A percentile compares a stretch with the other conserved stretches of the same genome.
phyloP scores from a whole-genome alignment of 1,140 invertebrate genomes.

The Frieseomelitta varia region DNA sequence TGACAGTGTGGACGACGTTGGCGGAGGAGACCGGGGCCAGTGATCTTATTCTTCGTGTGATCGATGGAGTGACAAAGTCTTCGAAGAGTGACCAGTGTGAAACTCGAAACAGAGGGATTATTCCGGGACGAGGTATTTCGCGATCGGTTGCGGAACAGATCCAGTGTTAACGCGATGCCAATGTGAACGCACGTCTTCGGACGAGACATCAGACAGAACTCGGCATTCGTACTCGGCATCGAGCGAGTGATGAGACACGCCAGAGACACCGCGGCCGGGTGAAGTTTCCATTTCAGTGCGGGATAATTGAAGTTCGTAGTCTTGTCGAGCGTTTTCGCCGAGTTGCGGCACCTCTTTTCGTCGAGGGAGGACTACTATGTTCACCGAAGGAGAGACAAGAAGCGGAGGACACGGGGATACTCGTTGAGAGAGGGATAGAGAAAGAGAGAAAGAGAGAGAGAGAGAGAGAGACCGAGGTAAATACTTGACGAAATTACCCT shows the following conservation, averaged over 20 bases:
- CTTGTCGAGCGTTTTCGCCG: not conserved
- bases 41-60: not conserved
- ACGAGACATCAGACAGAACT: conserved; percentile 13
- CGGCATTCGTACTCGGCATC: not conserved
- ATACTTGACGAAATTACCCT: not conserved
- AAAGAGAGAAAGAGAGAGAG: not conserved
- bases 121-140: not conserved
- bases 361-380: conserved; percentile 47
- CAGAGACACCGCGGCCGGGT: not conserved
- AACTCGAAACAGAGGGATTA: not conserved
- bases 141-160: not conserved
- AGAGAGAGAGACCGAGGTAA: conserved; percentile 52
- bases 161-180: not conserved
- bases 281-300: too few relatives aligned
- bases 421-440: conserved; percentile 30
- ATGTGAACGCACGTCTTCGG: not conserved
- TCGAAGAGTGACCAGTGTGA: not conserved
- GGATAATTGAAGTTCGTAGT: not conserved
- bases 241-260: conserved; percentile 40
- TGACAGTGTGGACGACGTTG: conserved; percentile 27
- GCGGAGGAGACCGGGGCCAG: not conserved
- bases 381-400: conserved; percentile 31
- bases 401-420: conserved; percentile 53
- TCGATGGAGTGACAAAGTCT: not conserved
- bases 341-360: not conserved